phyloP scores from a whole-genome alignment of 2,888 invertebrate genomes.

The Ornithoptera alexandrae region DNA sequence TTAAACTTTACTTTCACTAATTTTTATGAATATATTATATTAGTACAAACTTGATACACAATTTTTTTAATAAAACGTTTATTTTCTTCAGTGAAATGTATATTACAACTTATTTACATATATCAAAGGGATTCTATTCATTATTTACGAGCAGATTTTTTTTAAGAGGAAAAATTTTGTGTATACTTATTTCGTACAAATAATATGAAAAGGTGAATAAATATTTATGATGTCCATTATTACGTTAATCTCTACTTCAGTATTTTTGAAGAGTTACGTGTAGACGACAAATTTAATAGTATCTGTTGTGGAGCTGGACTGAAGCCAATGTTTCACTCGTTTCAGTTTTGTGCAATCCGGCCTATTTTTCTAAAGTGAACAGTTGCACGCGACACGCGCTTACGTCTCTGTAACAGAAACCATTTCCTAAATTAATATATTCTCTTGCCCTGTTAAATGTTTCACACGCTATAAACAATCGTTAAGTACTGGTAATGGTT shows the following conservation, averaged over 20 bases:
- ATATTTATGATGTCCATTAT: neutral
- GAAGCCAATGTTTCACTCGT: conserved; percentile 68
- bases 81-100: too few relatives aligned
- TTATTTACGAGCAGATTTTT: too few relatives aligned
- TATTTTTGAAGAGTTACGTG: neutral
- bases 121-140: too few relatives aligned
- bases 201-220: neutral
- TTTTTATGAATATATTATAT: too few relatives aligned
- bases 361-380: conserved; percentile 76
- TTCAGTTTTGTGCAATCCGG: conserved; percentile 76
- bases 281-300: conserved; percentile 18
- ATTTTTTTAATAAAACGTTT: too few relatives aligned
- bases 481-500: neutral
- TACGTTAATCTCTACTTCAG: neutral
- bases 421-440: conserved; percentile 48
- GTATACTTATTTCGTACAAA: neutral
- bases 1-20: too few relatives aligned
- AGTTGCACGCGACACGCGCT: conserved; percentile 66
- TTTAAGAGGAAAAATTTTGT: too few relatives aligned
- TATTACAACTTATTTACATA: too few relatives aligned
- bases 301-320: conserved; percentile 56
- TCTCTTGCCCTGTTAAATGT: neutral
- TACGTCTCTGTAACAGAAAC: conserved; percentile 51
- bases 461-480: neutral
- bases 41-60: too few relatives aligned